These are phyloP conservation scores for Melinopterus prodromus DNA, from an alignment of 2,888 invertebrate species.

Conservation along the genomic window DNA sequence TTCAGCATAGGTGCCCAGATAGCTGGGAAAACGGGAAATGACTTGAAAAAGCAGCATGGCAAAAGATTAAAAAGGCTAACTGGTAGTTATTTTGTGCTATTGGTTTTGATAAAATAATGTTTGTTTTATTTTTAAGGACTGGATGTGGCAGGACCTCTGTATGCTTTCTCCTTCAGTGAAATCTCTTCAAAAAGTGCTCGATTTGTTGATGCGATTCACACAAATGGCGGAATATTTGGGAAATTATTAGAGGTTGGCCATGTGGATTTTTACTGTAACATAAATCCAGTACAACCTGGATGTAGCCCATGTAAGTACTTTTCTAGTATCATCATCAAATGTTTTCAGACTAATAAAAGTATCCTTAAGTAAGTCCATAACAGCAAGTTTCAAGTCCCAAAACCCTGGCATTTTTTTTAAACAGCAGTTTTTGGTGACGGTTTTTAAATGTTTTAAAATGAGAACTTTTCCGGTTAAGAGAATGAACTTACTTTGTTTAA, in stretches of 20 bases:
- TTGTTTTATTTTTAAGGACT: background rate
- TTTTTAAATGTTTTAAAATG: too few species aligned
- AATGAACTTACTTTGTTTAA: too few species aligned
- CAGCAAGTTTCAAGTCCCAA: too few species aligned
- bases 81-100: background rate
- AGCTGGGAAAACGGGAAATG: background rate
- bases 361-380: too few species aligned
- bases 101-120: background rate
- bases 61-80: background rate
- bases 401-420: too few species aligned
- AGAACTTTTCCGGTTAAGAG: too few species aligned
- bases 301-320: background rate
- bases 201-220: background rate
- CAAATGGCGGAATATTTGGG: background rate
- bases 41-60: background rate
- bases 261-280: background rate
- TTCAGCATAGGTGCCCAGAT: background rate
- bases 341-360: too few species aligned
- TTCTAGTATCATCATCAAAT: too few species aligned
- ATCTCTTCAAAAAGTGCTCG: background rate
- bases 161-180: background rate
- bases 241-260: background rate
- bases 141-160: background rate
- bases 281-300: background rate
- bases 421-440: too few species aligned